Conservation (phyloP, 92 coral and sea anemone genomes). For the Parazoanthus atlanticus region DNA sequence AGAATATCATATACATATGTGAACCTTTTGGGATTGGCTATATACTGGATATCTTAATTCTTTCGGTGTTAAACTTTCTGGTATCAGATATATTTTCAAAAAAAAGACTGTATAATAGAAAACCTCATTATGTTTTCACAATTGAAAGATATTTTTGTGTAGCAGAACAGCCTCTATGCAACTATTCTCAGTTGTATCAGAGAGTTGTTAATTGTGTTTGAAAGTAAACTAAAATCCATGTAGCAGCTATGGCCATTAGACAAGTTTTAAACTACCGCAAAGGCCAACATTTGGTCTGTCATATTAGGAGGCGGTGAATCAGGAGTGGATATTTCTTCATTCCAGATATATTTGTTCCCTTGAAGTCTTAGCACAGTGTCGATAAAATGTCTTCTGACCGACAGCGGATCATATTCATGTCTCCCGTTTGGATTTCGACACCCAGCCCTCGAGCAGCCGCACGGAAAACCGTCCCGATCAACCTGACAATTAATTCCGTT, state of each 20-base stretch:
- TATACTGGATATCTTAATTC: neutral
- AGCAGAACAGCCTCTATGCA: neutral
- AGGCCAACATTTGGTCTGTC: slow-evolving; percentile 29
- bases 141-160: neutral
- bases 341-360: slow-evolving; percentile 81
- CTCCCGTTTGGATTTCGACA: slow-evolving; percentile 92
- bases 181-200: slow-evolving; percentile 11
- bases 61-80: neutral
- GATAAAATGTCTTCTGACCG: slow-evolving; percentile 90
- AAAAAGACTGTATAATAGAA: neutral
- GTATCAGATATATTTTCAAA: neutral
- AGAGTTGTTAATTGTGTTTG: neutral
- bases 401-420: slow-evolving; percentile 88
- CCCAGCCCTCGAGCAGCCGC: slow-evolving; percentile 89
- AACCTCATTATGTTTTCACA: neutral
- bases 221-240: neutral
- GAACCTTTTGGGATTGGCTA: neutral
- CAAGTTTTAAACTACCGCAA: slow-evolving; percentile 30
- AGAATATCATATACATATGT: neutral
- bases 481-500: slow-evolving; percentile 99
- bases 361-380: slow-evolving; percentile 77
- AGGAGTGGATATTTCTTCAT: slow-evolving; percentile 28
- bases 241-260: neutral
- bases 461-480: slow-evolving; percentile 94
- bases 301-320: slow-evolving; percentile 26